Base-by-base conservation (phyloP, 2,888 invertebrate species). In the Cyrtodaria siliqua region DNA sequence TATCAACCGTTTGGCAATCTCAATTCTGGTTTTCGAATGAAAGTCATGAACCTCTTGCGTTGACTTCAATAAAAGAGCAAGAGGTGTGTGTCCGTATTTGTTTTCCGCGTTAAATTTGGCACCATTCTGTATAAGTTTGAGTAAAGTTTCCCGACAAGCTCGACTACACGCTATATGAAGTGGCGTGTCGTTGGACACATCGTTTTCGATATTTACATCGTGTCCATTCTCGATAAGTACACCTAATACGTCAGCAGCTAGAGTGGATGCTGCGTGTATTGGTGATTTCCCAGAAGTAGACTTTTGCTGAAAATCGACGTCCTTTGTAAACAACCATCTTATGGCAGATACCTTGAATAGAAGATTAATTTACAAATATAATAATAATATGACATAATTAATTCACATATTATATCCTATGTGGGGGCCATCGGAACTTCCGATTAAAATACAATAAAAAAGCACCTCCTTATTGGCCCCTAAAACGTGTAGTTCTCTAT, bases 121-220 rank as follows among this genome's bases (percentile, higher is more conserved):
- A 24, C 87, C 87, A 53, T 38, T 61, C 49, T 75, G 82, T 29
- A 88, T 59, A 4, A 88, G 77, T 18, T 49, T 68, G 29, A 72
- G 20, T 23, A 86, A 71, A 8, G 78, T 79, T 24, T 78, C 80
- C 2, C 62, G 68, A 29, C 75, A 73, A 16, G 71, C 67, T 14
- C 79, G 67, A 12, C 68, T 56, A 57, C 87, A 88, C 1, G 87
- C 87, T 29, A 84, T 57, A 60, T 88, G 87, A n/a, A 88, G 49
- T 0, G 87, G 83, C 1, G 87, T 84, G 59, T 87, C 84, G 1
- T 77, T 76, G 27, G 83, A 80, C 20, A 85, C 67, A 29, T 56
- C 62, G 57, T 87, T 86, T n/a, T 40, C 62, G 18, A 70, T 63
- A 56, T 84, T 85, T 57, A 88, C 82, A 67, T 88, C 83, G 79